Conservation (phyloP, 1,140 invertebrate species). For the Drosophila lowei region DNA sequence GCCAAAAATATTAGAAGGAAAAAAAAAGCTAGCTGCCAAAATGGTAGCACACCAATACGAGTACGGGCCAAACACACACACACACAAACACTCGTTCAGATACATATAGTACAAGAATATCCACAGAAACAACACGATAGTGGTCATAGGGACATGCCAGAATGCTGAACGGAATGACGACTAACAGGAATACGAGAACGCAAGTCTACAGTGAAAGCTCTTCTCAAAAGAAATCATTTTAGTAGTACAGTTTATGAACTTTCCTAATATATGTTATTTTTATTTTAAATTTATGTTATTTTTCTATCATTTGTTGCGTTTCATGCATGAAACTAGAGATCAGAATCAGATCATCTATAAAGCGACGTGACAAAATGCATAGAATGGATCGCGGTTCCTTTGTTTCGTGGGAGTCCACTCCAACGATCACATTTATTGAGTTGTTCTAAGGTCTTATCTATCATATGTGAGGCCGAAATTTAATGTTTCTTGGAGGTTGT, state of each 20-base stretch:
- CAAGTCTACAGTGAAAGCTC: constrained; percentile 18
- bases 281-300: too few relatives aligned
- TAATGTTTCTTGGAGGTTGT: too few relatives aligned
- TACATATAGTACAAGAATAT: constrained; percentile 1
- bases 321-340: too few relatives aligned
- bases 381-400: too few relatives aligned
- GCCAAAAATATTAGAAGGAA: constrained; percentile 71
- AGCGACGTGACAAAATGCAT: too few relatives aligned
- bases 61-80: constrained; percentile 47
- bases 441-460: too few relatives aligned
- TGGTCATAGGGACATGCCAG: constrained; percentile 64
- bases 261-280: not conserved
- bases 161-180: constrained; percentile 63
- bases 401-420: too few relatives aligned
- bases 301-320: too few relatives aligned
- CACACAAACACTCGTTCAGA: constrained; percentile 1
- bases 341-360: too few relatives aligned
- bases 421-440: too few relatives aligned
- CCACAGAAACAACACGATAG: constrained; percentile 43
- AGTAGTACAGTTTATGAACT: not conserved
- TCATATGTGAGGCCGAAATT: too few relatives aligned
- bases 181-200: constrained; percentile 33
- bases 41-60: constrained; percentile 35
- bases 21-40: constrained; percentile 51
- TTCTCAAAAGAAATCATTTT: not conserved